Base-by-base conservation (phyloP, 2,888 invertebrate species). In the Machimus atricapillus region DNA sequence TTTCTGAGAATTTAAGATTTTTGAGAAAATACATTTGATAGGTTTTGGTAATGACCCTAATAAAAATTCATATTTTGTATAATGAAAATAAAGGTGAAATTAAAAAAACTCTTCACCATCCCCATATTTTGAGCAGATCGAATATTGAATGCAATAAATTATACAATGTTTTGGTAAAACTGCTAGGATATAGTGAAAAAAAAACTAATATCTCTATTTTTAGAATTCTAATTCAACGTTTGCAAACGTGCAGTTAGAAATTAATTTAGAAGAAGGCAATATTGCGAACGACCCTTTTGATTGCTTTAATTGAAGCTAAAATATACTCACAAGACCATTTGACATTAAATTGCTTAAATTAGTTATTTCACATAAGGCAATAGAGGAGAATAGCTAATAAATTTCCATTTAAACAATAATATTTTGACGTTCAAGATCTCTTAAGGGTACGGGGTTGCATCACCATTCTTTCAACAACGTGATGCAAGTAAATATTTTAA, bases 331-430 rank as follows among this genome's bases (percentile, higher is more conserved):
- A 34, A 46, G 19, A 37, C 37, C 31, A 31, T 37, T 23, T 27
- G 74, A 19, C 34, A 76, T 76, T 76, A 37, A 76, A 37, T 76
- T 76, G 76, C 76, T 76, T 34, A 37, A 76, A 76, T 76, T 76
- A 76, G 37, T 76, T 37, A 76, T 76, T 76, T n/a, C 37, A 76
- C 76, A 76, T 37, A 76, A n/a, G 76, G 12, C 76, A 76, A 27
- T 31, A n/a, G 37, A 76, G 37, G n/a, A 76, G n/a, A 76, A n/a
- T 27, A 52, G n/a, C 52, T 74, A 76, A 76, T 76, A 37, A 76
- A 76, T 76, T 76, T 76, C 16, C 76, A 76, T 76, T 76, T 76
- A 76, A 76, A 34, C 76, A 76, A 76, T 76, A 76, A 76, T 5
- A 16, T 23, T 34, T 76, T 76, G 76, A 76, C 76, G 76, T 76